Evolutionary conservation across 2,888 invertebrate genomes (phyloP).

Genomic region (Drosophila kuntzei): DNA sequence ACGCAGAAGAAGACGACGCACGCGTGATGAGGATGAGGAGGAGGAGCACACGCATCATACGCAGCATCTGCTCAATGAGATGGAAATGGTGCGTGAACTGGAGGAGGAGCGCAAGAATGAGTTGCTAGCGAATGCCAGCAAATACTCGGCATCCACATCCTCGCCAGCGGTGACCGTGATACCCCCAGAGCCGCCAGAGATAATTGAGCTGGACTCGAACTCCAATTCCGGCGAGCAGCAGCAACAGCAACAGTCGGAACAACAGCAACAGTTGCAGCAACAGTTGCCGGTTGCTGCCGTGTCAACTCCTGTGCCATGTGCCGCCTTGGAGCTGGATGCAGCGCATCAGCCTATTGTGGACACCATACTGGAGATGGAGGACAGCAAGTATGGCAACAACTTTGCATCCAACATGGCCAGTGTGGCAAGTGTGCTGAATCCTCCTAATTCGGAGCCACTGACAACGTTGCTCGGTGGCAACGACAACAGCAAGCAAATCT

Average conservation of each 20-base stretch:
- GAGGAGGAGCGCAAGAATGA: conserved; percentile 82
- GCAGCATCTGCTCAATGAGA: conserved; percentile 81
- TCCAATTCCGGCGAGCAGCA: conserved; percentile 76
- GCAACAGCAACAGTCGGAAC: conserved; percentile 32
- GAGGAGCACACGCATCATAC: conserved; percentile 83
- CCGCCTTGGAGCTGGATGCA: conserved; percentile 53
- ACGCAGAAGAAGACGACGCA: conserved; percentile 48
- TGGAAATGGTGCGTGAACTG: conserved; percentile 79
- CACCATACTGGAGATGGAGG: conserved; percentile 81
- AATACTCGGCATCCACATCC: conserved; percentile 79
- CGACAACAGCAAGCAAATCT: conserved; percentile 59
- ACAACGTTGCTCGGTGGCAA: conserved; percentile 38
- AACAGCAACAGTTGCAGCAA: conserved; percentile 25
- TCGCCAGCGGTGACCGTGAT: conserved; percentile 81
- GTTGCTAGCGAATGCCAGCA: conserved; percentile 77
- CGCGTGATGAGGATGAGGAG: conserved; percentile 67
- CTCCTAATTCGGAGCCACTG: conserved; percentile 71
- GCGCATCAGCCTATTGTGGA: conserved; percentile 81
- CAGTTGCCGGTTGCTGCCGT: conserved; percentile 14
- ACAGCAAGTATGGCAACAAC: conserved; percentile 76
- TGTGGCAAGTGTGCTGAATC: conserved; percentile 70
- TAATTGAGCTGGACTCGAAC: conserved; percentile 84
- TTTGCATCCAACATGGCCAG: conserved; percentile 60
- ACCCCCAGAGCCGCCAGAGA: conserved; percentile 82
- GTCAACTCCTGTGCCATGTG: conserved; percentile 31